These are phyloP conservation scores for Odontomyia ornata DNA, from an alignment of 2,888 invertebrate genomes.

Conservation along the genomic window DNA sequence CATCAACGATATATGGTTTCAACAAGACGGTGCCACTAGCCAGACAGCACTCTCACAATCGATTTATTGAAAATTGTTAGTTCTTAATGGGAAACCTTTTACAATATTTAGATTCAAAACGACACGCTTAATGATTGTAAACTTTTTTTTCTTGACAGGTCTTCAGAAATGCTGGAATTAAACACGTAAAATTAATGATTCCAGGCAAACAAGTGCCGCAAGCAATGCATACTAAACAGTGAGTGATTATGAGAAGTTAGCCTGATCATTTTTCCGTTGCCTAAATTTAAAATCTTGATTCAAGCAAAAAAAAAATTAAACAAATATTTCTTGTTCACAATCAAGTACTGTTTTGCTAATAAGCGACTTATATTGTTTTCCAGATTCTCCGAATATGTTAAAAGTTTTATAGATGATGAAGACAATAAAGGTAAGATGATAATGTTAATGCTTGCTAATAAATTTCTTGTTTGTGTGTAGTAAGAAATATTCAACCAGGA, in stretches of 20 bases:
- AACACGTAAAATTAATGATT: conserved; percentile 25
- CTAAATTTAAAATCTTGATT: neutral
- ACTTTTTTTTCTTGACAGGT: neutral
- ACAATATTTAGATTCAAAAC: no score
- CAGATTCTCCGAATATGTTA: conserved; percentile 16
- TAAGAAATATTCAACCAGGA: no score
- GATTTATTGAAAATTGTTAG: no score
- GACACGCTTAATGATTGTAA: no score
- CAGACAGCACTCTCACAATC: no score
- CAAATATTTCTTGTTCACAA: no score
- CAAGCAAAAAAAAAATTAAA: no score
- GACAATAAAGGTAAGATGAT: conserved; percentile 4
- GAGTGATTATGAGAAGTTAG: neutral
- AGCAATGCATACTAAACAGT: neutral
- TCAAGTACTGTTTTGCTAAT: neutral
- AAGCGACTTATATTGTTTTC: neutral
- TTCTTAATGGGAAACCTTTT: no score
- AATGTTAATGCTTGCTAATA: neutral
- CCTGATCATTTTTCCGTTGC: neutral
- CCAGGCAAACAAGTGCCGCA: neutral
- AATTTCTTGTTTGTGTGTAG: no score
- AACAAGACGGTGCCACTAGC: no score
- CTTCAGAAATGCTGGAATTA: neutral
- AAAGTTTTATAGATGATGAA: neutral
- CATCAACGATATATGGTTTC: no score